Evolutionary conservation across 2,113 vertebrate genomes (phyloP).

Genomic region (Vulpes vulpes): DNA sequence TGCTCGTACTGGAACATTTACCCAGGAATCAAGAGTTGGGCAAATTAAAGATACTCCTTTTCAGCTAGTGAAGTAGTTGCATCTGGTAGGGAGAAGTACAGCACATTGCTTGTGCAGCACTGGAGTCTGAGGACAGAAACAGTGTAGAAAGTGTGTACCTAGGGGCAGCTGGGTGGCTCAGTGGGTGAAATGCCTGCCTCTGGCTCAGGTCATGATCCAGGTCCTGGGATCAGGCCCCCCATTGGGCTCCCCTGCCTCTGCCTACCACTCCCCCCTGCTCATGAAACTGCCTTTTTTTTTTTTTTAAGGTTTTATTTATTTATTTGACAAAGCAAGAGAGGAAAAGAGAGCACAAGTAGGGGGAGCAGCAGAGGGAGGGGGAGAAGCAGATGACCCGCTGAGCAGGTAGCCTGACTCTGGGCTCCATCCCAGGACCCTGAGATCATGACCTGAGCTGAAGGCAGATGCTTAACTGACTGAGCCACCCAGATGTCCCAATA

Average conservation of each 20-base stretch:
- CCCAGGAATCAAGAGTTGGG: background rate
- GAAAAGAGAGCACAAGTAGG: background rate
- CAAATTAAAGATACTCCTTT: background rate
- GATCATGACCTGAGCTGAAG: background rate
- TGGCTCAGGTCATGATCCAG: too few species aligned
- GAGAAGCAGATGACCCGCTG: background rate
- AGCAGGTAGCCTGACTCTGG: background rate
- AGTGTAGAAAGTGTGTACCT: background rate
- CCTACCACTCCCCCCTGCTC: too few species aligned
- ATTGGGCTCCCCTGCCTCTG: too few species aligned
- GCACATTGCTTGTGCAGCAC: fast-evolving
- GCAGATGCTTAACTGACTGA: background rate
- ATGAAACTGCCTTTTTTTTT: background rate
- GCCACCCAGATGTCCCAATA: background rate
- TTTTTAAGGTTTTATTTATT: background rate
- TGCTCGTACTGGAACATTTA: background rate
- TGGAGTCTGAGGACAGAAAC: background rate
- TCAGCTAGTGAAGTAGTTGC: background rate
- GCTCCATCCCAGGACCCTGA: background rate
- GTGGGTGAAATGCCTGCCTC: too few species aligned
- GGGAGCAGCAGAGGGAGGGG: background rate
- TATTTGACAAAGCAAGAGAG: background rate
- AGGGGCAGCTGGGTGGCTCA: too few species aligned
- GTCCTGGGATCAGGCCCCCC: too few species aligned
- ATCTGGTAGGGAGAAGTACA: too few species aligned